Base-by-base conservation (phyloP, 1,140 invertebrate genomes). In the Odontomachus brunneus region DNA sequence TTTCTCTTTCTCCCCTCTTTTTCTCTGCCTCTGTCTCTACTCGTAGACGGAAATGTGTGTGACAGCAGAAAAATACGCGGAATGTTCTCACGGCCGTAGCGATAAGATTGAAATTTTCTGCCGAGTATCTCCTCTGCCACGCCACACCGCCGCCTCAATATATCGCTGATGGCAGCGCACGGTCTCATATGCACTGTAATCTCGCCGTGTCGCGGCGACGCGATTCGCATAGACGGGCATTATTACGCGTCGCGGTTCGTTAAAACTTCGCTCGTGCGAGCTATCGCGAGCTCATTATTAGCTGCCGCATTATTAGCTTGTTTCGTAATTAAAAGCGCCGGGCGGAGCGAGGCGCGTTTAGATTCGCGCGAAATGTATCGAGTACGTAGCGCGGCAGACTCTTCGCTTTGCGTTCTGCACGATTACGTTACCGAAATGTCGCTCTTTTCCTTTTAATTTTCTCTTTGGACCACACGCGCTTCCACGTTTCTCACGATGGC, bases 41-140 rank as follows among this genome's bases (percentile, higher is more conserved):
- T 69, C 26, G 17, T 49, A 57, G 59, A 33, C 33, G n/a, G 14
- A 44, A 59, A 57, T 15, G 14, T 33, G 44, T 29, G 62, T 66
- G 48, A 67, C 19, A 57, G 48, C 49, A 65, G 57, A 62, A 85
- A 22, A 53, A 49, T 14, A 67, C 49, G 59, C 29, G 17, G 24
- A 48, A 76, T 22, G 26, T 74, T 86, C 84, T 85, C 85, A 75
- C 55, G 63, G 69, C 55, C 60, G 55, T 33, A 5, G 51, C 19
- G 26, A 82, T 84, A 55, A 59, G 44, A 63, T 29, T 19, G 53
- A 72, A 81, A 73, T 72, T 81, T 81, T 72, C 29, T 59, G 51
- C 19, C 33, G 14, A 29, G n/a, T 22, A 49, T 60, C 29, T 72
- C 66, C 17, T 33, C 29, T 5, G 29, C 29, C 5, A 5, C 29